Percentiles rank a stretch among this genome's conserved stretches.
These are phyloP conservation scores for Bombus superbus DNA, from an alignment of 1,140 invertebrate genomes.

Conservation along the genomic window DNA sequence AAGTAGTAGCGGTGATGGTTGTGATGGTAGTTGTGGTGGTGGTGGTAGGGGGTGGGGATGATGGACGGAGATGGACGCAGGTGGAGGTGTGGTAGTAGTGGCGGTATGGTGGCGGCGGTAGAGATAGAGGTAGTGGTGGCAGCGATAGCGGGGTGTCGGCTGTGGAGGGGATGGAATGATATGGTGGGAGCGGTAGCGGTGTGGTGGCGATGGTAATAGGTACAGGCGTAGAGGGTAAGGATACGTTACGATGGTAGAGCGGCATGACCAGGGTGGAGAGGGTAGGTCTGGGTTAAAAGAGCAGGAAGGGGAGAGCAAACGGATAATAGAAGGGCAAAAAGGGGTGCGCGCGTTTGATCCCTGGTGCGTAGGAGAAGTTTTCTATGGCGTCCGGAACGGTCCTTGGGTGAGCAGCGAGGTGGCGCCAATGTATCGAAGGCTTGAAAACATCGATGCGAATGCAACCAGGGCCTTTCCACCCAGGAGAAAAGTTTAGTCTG, in stretches of 20 bases:
- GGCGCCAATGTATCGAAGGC: conserved; percentile 76
- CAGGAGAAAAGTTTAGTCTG: conserved; percentile 69
- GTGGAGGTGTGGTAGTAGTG: neutral
- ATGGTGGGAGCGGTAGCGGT: neutral
- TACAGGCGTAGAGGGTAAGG: neutral
- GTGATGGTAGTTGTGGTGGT: neutral
- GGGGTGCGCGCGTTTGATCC: conserved; percentile 9
- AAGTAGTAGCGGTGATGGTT: neutral
- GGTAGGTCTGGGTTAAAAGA: neutral
- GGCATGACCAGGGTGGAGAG: neutral
- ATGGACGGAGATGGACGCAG: too few species aligned
- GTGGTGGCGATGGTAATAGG: neutral
- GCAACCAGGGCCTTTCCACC: conserved; percentile 15
- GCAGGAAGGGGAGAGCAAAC: neutral
- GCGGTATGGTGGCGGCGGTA: neutral
- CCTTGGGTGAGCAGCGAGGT: conserved; percentile 69
- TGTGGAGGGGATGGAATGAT: neutral
- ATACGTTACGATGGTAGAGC: neutral
- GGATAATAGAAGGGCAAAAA: neutral
- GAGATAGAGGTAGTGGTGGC: neutral
- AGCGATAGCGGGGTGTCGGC: neutral
- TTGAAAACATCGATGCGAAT: conserved; percentile 58
- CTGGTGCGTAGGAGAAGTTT: conserved; percentile 35
- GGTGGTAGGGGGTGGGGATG: neutral
- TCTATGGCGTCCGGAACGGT: conserved; percentile 19